Evolutionary conservation across 2,113 vertebrate genomes (phyloP).

Genomic region (Oreochromis aureus): DNA sequence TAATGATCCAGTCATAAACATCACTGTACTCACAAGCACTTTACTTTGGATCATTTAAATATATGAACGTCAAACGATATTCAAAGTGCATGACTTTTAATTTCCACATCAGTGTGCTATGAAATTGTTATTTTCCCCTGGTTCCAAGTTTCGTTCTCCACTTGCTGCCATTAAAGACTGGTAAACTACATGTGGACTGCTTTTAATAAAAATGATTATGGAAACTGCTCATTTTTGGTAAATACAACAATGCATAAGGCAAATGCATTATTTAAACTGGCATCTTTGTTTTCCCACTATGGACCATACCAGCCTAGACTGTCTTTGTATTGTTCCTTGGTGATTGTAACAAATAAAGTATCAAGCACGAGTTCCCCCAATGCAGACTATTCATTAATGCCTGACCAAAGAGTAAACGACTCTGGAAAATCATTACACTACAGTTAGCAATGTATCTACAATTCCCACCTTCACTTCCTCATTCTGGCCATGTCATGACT

Average conservation of each 20-base stretch:
- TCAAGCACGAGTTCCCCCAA: neutral
- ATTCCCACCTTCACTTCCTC: neutral
- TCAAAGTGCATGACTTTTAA: neutral
- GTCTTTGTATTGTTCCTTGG: neutral
- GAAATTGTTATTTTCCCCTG: neutral
- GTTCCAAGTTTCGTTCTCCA: neutral
- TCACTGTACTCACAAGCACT: neutral
- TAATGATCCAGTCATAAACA: neutral
- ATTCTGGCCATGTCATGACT: neutral
- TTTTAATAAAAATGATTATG: neutral
- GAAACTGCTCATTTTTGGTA: neutral
- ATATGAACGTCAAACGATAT: neutral
- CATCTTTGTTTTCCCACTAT: neutral
- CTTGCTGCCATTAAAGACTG: neutral
- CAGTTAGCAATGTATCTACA: neutral
- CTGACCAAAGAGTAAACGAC: neutral
- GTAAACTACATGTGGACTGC: neutral
- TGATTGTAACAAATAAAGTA: neutral
- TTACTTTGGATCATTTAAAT: neutral
- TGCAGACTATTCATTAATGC: neutral
- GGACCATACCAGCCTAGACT: neutral
- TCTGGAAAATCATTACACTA: neutral
- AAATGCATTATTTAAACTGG: neutral
- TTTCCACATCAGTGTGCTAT: neutral
- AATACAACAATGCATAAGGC: neutral